Conservation (phyloP, 1,140 invertebrate species). For the Kradibia gibbosae region DNA sequence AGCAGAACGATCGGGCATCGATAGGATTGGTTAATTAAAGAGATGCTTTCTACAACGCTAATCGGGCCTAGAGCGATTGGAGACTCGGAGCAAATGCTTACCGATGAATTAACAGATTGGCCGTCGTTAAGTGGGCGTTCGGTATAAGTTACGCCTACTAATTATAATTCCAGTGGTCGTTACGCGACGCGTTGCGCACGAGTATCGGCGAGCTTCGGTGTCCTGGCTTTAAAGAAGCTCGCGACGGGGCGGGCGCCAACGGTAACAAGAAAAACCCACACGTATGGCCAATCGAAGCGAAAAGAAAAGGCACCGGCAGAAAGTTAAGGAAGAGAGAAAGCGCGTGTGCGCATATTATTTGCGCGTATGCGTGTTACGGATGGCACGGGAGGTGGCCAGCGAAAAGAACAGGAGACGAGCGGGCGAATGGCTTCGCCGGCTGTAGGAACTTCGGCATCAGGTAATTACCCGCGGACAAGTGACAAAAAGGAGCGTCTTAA, state of each 20-base stretch:
- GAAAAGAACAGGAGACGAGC: background rate
- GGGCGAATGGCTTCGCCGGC: conserved; percentile 16
- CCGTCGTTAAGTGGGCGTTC: conserved; percentile 69
- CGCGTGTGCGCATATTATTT: too few species aligned
- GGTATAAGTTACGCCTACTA: conserved; percentile 70
- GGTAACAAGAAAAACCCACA: conserved; percentile 65
- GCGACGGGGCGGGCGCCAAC: conserved; percentile 46
- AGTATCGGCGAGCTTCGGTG: conserved; percentile 31
- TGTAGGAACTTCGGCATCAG: conserved; percentile 57
- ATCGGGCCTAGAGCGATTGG: background rate
- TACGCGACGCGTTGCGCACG: conserved; percentile 56
- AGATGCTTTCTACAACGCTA: background rate
- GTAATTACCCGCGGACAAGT: conserved; percentile 67
- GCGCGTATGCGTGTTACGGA: too few species aligned
- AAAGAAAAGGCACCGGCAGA: too few species aligned
- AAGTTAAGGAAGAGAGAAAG: conserved; percentile 29
- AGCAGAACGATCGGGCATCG: too few species aligned
- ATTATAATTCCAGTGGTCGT: conserved; percentile 68
- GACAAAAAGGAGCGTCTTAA: conserved; percentile 71
- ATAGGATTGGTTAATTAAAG: background rate
- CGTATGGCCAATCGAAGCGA: conserved; percentile 66
- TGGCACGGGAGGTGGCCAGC: background rate
- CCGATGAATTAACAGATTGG: conserved; percentile 12
- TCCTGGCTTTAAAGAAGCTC: background rate
- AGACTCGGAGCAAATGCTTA: background rate